Base-by-base conservation (phyloP, 2,113 vertebrate species). In the Cololabis saira region DNA sequence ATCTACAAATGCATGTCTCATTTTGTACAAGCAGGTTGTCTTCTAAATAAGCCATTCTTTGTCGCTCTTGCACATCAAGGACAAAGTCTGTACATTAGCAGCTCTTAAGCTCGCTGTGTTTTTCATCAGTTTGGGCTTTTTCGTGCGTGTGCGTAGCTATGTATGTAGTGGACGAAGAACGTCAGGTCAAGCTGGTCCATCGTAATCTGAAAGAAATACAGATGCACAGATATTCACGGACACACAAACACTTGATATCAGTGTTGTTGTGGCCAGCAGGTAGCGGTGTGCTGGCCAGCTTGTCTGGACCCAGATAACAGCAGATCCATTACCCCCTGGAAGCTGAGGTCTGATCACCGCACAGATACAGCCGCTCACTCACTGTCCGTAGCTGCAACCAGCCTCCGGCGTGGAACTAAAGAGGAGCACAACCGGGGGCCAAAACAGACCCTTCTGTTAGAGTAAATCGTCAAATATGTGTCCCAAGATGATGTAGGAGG, bases 291-390 rank as follows among this genome's bases (percentile, higher is more conserved):
- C 90, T 88, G 84, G 84, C 74, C 87, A 85, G 90, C 87, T 90
- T 89, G 86, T 91, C 79, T 83, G 82, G 78, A 85, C 71, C 66
- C 81, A 88, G 91, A 91, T 92, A 92, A 92, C 85, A 80, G 86
- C 81, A 69, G 88, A 91, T 92, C 90, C 81, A 90, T 92, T 90
- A 91, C 91, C 88, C 90, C 77, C 87, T 85, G 86, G 82, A 87
- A 91, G 82, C 84, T 33, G 53, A 76, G 87, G 84, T 87, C 84
- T 89, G 89, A 93, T 93, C 87, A 62, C 71, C 43, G 61, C 51
- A 37, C 79, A 83, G 90, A 92, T 92, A 91, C 58, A 85, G 78
- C 57, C 5, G 70, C 81, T 88, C 82, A 76, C 83, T 89, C 82
- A 56, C 86, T 74, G 87, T 90, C 88, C 83, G 72, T 77, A 74